These are phyloP conservation scores for Fopius arisanus DNA, from an alignment of 1,140 invertebrate species.

Conservation along the genomic window DNA sequence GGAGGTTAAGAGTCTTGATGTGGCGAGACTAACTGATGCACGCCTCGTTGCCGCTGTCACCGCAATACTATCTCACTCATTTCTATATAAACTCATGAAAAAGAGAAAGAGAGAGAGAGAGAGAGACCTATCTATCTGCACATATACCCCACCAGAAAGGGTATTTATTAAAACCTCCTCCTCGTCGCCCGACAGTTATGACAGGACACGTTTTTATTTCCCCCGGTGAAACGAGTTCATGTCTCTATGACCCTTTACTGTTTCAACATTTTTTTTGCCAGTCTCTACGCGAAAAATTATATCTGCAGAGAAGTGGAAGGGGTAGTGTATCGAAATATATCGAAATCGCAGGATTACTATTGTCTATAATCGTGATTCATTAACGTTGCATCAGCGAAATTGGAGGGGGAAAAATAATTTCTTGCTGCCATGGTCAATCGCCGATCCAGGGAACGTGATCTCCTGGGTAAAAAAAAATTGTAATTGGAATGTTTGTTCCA, in stretches of 20 bases:
- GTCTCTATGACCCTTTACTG: background rate
- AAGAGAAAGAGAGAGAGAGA: background rate
- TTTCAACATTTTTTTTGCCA: background rate
- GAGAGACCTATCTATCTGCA: background rate
- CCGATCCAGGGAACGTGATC: no score
- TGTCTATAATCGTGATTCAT: no score
- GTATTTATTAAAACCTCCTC: constrained; percentile 47
- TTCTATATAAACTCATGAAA: constrained; percentile 17
- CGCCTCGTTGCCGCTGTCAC: constrained; percentile 63
- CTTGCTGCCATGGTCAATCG: no score
- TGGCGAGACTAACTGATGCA: constrained; percentile 62
- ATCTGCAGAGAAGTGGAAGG: no score
- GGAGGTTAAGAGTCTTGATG: constrained; percentile 53
- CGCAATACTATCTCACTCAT: constrained; percentile 55
- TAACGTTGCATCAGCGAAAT: no score
- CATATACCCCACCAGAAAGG: constrained; percentile 19
- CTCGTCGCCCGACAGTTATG: constrained; percentile 47
- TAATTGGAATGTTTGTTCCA: no score
- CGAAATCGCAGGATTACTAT: no score
- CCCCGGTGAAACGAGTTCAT: background rate
- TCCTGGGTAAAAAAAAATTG: no score
- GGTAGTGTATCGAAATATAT: no score
- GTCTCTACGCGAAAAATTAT: background rate
- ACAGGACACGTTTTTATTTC: constrained; percentile 41
- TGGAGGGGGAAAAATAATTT: no score